Evolutionary conservation across 2,888 invertebrate genomes (phyloP).

Genomic region (Polydrusus pterygomalis): DNA sequence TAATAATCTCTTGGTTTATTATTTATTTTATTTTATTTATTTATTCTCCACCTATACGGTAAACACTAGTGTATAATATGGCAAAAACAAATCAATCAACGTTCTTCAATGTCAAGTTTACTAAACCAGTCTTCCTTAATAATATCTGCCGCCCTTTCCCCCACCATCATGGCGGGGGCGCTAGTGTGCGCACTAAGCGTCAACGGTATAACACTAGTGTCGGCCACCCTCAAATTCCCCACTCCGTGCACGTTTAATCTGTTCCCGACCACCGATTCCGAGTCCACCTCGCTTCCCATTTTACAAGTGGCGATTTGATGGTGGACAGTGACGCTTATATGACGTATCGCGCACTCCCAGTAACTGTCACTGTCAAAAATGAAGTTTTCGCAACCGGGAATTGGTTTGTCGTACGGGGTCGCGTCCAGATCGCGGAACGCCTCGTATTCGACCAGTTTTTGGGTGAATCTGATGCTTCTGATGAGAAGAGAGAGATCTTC

Average conservation of each 20-base stretch:
- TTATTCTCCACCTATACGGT: too few species aligned
- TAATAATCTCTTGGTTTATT: too few species aligned
- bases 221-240: conserved; percentile 73
- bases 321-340: conserved; percentile 72
- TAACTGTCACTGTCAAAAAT: conserved; percentile 72
- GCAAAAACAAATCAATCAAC: too few species aligned
- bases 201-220: conserved; percentile 75
- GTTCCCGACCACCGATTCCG: conserved; percentile 77
- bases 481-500: conserved; percentile 69
- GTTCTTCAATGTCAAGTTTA: background rate
- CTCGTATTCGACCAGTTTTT: conserved; percentile 61
- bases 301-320: conserved; percentile 76
- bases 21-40: too few species aligned
- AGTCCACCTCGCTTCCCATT: conserved; percentile 75
- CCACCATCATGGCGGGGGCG: conserved; percentile 75
- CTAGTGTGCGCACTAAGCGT: conserved; percentile 75
- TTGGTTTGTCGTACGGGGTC: conserved; percentile 50
- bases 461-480: conserved; percentile 72
- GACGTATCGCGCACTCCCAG: conserved; percentile 74
- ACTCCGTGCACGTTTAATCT: conserved; percentile 74
- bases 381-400: conserved; percentile 67
- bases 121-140: conserved; percentile 68
- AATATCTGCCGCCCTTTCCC: conserved; percentile 75
- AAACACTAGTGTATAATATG: too few species aligned
- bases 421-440: conserved; percentile 27